phyloP scores from a whole-genome alignment of 2,888 invertebrate species.

The Lissocephala sabroskyi region DNA sequence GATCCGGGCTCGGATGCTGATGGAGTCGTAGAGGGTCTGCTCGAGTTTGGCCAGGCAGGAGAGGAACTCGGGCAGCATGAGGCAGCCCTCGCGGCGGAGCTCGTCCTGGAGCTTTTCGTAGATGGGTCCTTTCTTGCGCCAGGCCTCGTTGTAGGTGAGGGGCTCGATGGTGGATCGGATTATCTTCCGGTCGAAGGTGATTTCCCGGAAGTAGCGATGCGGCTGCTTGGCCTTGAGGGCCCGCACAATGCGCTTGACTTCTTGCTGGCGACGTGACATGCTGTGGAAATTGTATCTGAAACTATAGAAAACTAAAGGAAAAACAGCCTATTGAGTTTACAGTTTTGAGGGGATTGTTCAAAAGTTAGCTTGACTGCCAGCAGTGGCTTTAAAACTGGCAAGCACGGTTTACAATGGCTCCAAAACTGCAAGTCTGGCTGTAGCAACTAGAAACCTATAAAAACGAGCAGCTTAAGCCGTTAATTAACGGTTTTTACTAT shows the following conservation, averaged over 20 bases:
- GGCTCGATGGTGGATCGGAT: constrained; percentile 31
- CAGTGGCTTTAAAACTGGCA: background rate
- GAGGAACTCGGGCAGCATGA: constrained; percentile 50
- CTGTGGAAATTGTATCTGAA: background rate
- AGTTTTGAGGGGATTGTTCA: background rate
- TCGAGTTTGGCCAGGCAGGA: constrained; percentile 51
- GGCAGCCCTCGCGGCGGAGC: constrained; percentile 54
- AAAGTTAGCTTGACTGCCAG: background rate
- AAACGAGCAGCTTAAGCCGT: too few relatives aligned
- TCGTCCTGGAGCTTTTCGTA: constrained; percentile 56
- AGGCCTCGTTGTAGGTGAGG: constrained; percentile 42
- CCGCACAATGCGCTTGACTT: constrained; percentile 34
- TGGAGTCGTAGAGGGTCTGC: constrained; percentile 29
- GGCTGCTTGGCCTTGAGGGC: constrained; percentile 39
- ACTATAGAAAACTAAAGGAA: background rate
- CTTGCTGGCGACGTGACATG: constrained; percentile 28
- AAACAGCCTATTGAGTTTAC: background rate
- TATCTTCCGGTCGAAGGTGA: constrained; percentile 35
- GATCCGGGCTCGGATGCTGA: constrained; percentile 44
- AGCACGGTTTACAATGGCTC: constrained; percentile 12
- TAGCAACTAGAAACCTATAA: too few relatives aligned
- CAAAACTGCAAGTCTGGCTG: constrained; percentile 17
- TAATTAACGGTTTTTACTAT: too few relatives aligned
- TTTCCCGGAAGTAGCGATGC: constrained; percentile 41
- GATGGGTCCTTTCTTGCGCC: constrained; percentile 39